Evolutionary conservation across 2,888 invertebrate genomes (phyloP), one percentile per base, ranked within the genome.

Genomic region (Perithous albicinctus): DNA sequence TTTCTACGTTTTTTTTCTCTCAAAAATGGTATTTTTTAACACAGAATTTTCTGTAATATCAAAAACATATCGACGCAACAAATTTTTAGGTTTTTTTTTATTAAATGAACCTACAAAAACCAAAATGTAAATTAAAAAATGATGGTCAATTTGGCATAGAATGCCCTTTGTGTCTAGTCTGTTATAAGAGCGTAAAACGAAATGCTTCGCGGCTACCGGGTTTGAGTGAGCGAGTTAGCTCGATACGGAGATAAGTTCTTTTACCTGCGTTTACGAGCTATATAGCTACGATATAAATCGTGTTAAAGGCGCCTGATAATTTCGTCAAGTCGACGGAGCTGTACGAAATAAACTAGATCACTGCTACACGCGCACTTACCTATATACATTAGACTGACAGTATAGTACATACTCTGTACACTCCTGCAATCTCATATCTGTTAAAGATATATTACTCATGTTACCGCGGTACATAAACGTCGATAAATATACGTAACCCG

Each of bases 251-350:
- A 80, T 74, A 78, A 78, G 69, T 81, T 51, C 46, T 69, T 77
- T 74, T 74, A 56, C 38, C 64, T 38, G 73, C 69, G 26, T 70
- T 78, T 59, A 70, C 70, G 70, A 81, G 69, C 18, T 41, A 74
- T 46, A 43, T 35, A 41, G n/a, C 69, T 56, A 4, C 78, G 74
- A 51, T 72, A 72, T 82, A 75, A 78, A 82, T 72, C 38, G 78
- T 46, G 41, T 46, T 32, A 76, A 75, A 72, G 75, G 82, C 75
- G 72, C 78, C 75, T 61, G 82, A 82, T 82, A 72, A 82, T 82
- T 82, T 82, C 66, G 78, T 78, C 78, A 78, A 64, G 74, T 76
- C 78, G 70, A 67, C 75, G 67, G n/a, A 77, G 72, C 66, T 67
- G 64, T 64, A 70, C 51, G 66, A 67, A 78, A 75, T 78, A 72